Evolutionary conservation across 2,888 invertebrate species (phyloP).

Genomic region (Mythimna albipuncta): DNA sequence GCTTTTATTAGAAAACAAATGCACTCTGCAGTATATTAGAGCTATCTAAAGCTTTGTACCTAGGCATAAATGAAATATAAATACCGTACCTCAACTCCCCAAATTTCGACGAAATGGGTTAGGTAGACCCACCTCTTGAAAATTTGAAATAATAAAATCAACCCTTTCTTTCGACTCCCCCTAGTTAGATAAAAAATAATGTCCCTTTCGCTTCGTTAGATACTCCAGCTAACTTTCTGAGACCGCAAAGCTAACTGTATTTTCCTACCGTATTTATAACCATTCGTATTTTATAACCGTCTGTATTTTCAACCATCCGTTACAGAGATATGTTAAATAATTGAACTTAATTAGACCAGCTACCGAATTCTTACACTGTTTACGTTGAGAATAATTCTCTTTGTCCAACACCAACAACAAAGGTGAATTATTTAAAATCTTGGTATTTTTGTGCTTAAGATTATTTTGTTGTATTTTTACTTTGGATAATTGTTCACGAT

Average conservation of each 20-base stretch:
- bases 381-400: slow-evolving; percentile 43
- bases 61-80: slow-evolving; percentile 13
- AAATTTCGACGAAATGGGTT: neutral
- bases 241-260: slow-evolving; percentile 38
- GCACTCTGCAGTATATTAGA: no score
- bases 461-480: neutral
- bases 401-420: slow-evolving; percentile 22
- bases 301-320: slow-evolving; percentile 44
- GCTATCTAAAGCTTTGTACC: neutral
- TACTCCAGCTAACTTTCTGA: slow-evolving; percentile 41
- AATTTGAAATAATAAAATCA: slow-evolving; percentile 46
- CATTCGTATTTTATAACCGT: slow-evolving; percentile 43
- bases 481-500: slow-evolving; percentile 5
- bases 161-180: slow-evolving; percentile 46
- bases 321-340: slow-evolving; percentile 47
- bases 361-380: slow-evolving; percentile 32
- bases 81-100: neutral
- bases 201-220: slow-evolving; percentile 48
- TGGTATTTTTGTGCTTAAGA: slow-evolving; percentile 17
- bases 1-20: neutral
- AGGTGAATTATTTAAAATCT: slow-evolving; percentile 32
- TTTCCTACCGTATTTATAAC: slow-evolving; percentile 49
- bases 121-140: slow-evolving; percentile 24
- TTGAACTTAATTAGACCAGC: slow-evolving; percentile 58
- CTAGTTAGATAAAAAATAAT: slow-evolving; percentile 53